Evolutionary conservation across 2,113 vertebrate genomes (phyloP), one percentile per base, ranked within the genome.

Genomic region (Gymnarchus niloticus): DNA sequence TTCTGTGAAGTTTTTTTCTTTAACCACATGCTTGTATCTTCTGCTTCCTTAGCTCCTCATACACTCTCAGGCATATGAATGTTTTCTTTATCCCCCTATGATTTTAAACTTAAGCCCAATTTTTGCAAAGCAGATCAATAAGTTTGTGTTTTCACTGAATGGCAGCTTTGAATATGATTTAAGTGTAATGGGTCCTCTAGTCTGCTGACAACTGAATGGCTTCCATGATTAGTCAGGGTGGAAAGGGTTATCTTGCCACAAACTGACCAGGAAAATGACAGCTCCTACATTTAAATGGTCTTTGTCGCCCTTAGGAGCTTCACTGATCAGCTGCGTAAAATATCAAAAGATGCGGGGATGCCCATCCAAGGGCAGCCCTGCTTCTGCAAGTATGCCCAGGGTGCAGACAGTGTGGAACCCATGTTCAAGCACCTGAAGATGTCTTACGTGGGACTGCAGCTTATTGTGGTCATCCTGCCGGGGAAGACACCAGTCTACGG

Each of bases 361-460:
- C 98, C 98, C 0, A 99, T 99, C 90, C 98, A 99, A 83, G 98
- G 98, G 56, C 98, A 99, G 91, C 98, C 98, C 0, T 99, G 98
- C 84, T 99, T 99, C 93, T 99, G 98, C 92, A 99, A 99, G 87
- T 99, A 99, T 0, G 98, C 98, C 76, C 98, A 99, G 88, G 98
- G 98, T 0, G 98, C 98, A 0, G 98, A 99, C 94, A 99, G 97
- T 0, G 98, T 99, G 92, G 98, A 99, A 94, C 98, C 98, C 89
- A 99, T 99, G 98, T 99, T 99, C 91, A 99, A 99, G 89, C 98
- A 99, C 90, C 93, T 99, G 81, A 99, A 99, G 91, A 95, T 99
- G 94, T 99, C 98, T 10, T 99, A 99, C 0, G 98, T 99, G 1
- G 98, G 98, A 8, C 95, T 99, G 88, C 98, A 99, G 93, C 96